These are phyloP conservation scores for Psittacus erithacus DNA, from an alignment of 2,113 vertebrate genomes.

Conservation along the genomic window DNA sequence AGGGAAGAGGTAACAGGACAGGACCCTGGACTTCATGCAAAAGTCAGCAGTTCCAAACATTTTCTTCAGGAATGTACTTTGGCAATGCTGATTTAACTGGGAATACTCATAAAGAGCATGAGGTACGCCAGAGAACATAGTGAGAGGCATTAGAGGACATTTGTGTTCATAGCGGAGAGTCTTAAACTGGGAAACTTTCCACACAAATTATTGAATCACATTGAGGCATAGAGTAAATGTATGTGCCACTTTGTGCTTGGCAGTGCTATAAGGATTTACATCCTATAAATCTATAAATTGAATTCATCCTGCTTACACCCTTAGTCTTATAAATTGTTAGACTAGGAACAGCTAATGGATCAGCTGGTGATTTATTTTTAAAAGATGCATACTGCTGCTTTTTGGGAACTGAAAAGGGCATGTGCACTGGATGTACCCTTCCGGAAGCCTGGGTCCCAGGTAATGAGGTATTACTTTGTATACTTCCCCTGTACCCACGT, in stretches of 20 bases:
- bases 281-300: constrained; percentile 67
- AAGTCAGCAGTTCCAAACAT: not conserved
- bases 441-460: not conserved
- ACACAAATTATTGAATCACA: not conserved
- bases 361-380: constrained; percentile 61
- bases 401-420: not conserved
- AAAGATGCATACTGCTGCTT: constrained; percentile 40
- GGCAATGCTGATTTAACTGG: not conserved
- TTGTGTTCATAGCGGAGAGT: not conserved
- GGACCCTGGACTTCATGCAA: not conserved
- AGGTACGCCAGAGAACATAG: not conserved
- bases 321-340: constrained; percentile 50
- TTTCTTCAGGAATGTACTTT: not conserved
- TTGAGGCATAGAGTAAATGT: not conserved
- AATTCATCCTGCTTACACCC: constrained; percentile 62
- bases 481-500: not conserved
- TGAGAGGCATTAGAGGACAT: not conserved
- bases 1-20: not conserved
- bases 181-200: not conserved
- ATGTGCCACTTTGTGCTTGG: constrained; percentile 41
- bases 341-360: constrained; percentile 59
- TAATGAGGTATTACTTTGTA: not conserved
- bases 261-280: constrained; percentile 8
- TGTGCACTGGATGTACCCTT: not conserved
- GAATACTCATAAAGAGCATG: not conserved